Evolutionary conservation across 2,888 invertebrate species (phyloP).

Genomic region (Atherix ibis): DNA sequence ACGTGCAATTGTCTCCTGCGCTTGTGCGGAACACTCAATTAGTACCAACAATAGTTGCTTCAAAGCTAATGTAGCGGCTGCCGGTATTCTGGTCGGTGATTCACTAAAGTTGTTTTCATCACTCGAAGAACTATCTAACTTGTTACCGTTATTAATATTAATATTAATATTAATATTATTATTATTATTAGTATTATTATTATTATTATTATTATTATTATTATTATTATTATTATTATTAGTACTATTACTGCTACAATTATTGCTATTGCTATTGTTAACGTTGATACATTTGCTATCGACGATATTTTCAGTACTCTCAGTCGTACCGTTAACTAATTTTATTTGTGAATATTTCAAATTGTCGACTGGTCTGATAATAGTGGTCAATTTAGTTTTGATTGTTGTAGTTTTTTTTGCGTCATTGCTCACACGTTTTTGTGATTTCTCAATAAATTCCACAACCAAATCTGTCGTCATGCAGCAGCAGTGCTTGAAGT

Average conservation of each 20-base stretch:
- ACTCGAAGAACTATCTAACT: conserved; percentile 22
- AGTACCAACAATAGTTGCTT: conserved; percentile 73
- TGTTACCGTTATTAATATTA: conserved; percentile 19
- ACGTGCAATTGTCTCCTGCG: conserved; percentile 77
- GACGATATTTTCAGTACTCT: conserved; percentile 9
- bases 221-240: conserved; percentile 7
- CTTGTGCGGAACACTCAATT: conserved; percentile 80
- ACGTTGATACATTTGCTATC: conserved; percentile 7
- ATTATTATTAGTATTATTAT: conserved; percentile 20
- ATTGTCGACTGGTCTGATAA: conserved; percentile 29
- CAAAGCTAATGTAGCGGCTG: conserved; percentile 59
- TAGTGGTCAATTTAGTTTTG: conserved; percentile 18
- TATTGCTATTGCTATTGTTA: conserved; percentile 7
- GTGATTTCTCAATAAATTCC: conserved; percentile 62
- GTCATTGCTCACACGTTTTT: conserved; percentile 36
- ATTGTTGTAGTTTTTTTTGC: conserved; percentile 11
- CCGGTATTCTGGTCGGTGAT: conserved; percentile 36
- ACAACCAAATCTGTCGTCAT: conserved; percentile 84
- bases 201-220: conserved; percentile 9
- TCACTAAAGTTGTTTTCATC: conserved; percentile 32
- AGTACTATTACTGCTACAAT: conserved; percentile 7
- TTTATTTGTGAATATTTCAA: conserved; percentile 27
- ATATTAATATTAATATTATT: conserved; percentile 23
- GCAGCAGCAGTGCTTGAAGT: conserved; percentile 90
- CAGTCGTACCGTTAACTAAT: conserved; percentile 22